Base-by-base conservation (phyloP, 1,140 invertebrate species). In the Drosophila dunni region DNA sequence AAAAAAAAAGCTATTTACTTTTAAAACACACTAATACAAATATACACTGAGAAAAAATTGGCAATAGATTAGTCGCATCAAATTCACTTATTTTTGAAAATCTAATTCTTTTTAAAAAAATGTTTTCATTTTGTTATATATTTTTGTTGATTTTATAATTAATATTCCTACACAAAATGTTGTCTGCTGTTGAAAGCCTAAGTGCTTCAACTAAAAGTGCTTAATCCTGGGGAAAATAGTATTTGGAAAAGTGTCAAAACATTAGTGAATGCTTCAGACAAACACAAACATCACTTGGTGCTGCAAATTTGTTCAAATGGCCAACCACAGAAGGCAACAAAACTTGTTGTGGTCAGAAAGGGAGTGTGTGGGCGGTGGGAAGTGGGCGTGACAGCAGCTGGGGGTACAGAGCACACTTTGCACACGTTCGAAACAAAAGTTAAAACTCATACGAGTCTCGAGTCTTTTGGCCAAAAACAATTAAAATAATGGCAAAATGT, bases 31-130 rank as follows among this genome's bases (percentile, higher is more conserved):
- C 85, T 90, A 90, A 90, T 90, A 80, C 88, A 86, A 86, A 76
- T 76, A 78, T 80, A 91, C 82, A 88, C 78, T 83, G 91, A 92
- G 91, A 91, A 92, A 92, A 92, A 92, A 92, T 92, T 92, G 91
- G 91, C 91, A 92, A 92, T 92, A 92, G 91, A 91, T 73, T 91
- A 91, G 84, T 84, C 83, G 77, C 83, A 88, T 88, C 68, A 51
- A 57, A 75, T 71, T 71, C 61, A 73, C 73, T 64, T 75, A 24
- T 64, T 36, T 29, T 60, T 61, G 20, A 10, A 4, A 42, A 42
- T 42, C 10, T 5, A 6, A 56, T 36, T 40, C 7, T 38, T 61
- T 6, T 5, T 5, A 51, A 48, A 20, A 46, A 46, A 24, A 36
- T 63, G 42, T 72, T 56, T 56, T 79, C 51, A 38, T 45, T 64